A percentile compares a stretch with the other conserved stretches of the same genome.
Evolutionary conservation across 2,797 vertebrate genomes (phyloP).

Genomic region (Gobio occitaniae): DNA sequence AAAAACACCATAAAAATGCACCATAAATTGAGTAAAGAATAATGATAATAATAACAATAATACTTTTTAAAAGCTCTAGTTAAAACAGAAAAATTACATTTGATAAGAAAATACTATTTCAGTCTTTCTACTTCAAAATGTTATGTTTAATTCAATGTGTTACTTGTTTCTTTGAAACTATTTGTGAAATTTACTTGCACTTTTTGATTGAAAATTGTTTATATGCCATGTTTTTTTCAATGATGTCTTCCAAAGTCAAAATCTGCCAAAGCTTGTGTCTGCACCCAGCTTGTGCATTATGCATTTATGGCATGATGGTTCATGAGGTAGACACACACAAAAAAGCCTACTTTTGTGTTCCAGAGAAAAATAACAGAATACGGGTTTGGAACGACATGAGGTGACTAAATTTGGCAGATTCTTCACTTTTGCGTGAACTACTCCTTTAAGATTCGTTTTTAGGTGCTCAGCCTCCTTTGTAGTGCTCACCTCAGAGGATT

Average conservation of each 20-base stretch:
- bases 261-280: not conserved
- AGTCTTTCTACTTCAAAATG: too few species aligned
- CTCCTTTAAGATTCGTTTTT: slow-evolving; percentile 1
- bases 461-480: not conserved
- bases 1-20: not conserved
- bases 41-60: too few species aligned
- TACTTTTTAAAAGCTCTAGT: too few species aligned
- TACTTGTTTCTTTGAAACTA: too few species aligned
- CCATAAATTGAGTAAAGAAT: too few species aligned
- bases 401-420: not conserved
- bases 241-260: not conserved
- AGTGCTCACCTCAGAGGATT: slow-evolving; percentile 13
- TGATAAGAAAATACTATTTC: too few species aligned
- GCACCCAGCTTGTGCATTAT: not conserved
- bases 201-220: too few species aligned
- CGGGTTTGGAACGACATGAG: not conserved
- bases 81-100: too few species aligned
- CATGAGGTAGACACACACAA: not conserved
- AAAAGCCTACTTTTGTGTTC: not conserved
- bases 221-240: too few species aligned
- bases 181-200: too few species aligned
- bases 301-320: not conserved
- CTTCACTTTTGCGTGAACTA: slow-evolving; percentile 1
- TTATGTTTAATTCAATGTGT: too few species aligned
- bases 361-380: not conserved